These are phyloP conservation scores for Hipposideros armiger DNA, from an alignment of 2,113 vertebrate species.

Conservation along the genomic window DNA sequence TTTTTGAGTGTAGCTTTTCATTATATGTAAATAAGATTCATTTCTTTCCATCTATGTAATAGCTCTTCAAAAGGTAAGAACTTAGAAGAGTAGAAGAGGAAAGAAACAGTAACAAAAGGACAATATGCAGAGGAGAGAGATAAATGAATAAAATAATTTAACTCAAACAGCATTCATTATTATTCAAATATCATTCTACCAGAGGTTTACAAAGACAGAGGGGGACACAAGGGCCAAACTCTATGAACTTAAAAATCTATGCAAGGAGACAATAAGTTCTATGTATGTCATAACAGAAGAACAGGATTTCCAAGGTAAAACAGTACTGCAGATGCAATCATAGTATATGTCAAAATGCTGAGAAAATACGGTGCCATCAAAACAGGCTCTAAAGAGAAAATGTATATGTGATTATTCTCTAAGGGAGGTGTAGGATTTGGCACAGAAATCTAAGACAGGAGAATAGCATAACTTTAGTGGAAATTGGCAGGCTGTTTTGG, in stretches of 20 bases:
- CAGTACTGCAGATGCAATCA: not conserved
- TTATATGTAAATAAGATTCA: not conserved
- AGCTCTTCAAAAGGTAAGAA: not conserved
- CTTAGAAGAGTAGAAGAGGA: not conserved
- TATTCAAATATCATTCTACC: not conserved
- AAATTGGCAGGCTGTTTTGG: not conserved
- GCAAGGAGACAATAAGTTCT: not conserved
- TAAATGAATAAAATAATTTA: conserved; percentile 41
- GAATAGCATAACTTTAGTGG: not conserved
- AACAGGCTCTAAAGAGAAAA: not conserved
- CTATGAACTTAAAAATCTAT: not conserved
- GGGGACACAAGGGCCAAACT: not conserved
- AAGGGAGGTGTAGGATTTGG: not conserved
- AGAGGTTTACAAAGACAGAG: conserved; percentile 41
- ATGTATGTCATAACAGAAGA: not conserved
- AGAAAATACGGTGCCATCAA: not conserved
- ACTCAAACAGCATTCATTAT: not conserved
- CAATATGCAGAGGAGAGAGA: not conserved
- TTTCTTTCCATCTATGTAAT: not conserved
- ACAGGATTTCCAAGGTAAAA: not conserved
- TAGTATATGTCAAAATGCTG: not conserved
- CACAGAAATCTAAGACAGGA: not conserved
- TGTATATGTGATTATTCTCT: not conserved
- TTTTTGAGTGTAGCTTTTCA: conserved; percentile 36
- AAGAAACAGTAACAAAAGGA: not conserved